phyloP scores from a whole-genome alignment of 2,113 vertebrate species.

The Misgurnus mizolepis region DNA sequence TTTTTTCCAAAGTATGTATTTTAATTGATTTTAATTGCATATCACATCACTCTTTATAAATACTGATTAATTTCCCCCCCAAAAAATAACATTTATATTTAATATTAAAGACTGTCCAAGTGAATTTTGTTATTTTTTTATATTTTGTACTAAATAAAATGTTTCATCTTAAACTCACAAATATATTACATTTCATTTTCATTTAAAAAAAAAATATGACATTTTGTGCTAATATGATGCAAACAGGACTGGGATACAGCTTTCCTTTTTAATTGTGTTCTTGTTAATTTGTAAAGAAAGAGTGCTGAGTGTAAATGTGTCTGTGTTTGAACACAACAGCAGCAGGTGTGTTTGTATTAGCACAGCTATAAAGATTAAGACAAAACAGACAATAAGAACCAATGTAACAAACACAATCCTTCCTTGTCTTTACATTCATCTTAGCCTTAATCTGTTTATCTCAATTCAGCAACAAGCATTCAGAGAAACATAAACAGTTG shows the following conservation, averaged over 20 bases:
- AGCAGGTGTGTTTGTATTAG: constrained; percentile 31
- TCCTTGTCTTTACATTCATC: not conserved
- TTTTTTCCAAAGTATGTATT: no score
- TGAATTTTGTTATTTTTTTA: no score
- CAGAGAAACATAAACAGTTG: not conserved
- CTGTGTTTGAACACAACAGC: not conserved
- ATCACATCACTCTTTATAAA: no score
- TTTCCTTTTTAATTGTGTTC: not conserved
- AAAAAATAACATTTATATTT: no score
- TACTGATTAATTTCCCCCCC: no score
- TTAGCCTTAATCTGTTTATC: not conserved
- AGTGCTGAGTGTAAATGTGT: not conserved
- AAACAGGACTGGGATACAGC: not conserved
- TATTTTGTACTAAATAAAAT: no score
- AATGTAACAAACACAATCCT: constrained; percentile 6
- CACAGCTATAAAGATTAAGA: not conserved
- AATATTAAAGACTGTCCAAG: no score
- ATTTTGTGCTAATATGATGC: not conserved
- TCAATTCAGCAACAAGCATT: not conserved
- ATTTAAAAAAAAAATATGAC: not conserved
- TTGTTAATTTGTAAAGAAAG: not conserved
- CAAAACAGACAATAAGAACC: constrained; percentile 13
- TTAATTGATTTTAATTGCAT: no score
- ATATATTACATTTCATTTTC: no score
- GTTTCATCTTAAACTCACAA: no score